Conservation (phyloP, 2,888 invertebrate genomes). For the Trachelus troglodyta region DNA sequence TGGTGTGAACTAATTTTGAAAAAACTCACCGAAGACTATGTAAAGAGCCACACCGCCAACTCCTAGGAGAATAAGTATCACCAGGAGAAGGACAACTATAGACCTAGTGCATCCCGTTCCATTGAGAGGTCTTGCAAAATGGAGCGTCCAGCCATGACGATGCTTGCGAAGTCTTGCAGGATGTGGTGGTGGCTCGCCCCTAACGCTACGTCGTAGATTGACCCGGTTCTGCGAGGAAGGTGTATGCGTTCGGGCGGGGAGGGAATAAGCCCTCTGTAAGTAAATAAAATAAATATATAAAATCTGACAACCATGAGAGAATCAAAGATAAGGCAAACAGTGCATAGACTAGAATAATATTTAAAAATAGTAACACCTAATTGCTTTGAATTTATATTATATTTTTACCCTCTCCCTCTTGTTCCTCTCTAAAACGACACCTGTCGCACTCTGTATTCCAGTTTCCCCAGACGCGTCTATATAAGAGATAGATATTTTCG, state of each 20-base stretch:
- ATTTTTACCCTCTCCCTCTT: neutral
- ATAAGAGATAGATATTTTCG: neutral
- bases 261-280: slow-evolving; percentile 59
- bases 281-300: neutral
- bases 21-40: slow-evolving; percentile 57
- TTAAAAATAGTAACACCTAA: neutral
- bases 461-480: neutral
- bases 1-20: neutral
- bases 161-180: slow-evolving; percentile 59
- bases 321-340: neutral
- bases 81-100: slow-evolving; percentile 49
- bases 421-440: neutral
- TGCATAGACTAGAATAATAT: neutral
- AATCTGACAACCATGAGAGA: neutral
- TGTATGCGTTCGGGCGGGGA: slow-evolving; percentile 54
- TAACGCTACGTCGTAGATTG: slow-evolving; percentile 57
- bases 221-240: slow-evolving; percentile 60
- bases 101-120: slow-evolving; percentile 54
- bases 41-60: slow-evolving; percentile 60
- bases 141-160: slow-evolving; percentile 60
- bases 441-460: neutral
- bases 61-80: slow-evolving; percentile 54
- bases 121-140: slow-evolving; percentile 54
- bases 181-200: slow-evolving; percentile 60
- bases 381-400: neutral